phyloP scores from a whole-genome alignment of 2,888 invertebrate species.

The Oasisia sp. region DNA sequence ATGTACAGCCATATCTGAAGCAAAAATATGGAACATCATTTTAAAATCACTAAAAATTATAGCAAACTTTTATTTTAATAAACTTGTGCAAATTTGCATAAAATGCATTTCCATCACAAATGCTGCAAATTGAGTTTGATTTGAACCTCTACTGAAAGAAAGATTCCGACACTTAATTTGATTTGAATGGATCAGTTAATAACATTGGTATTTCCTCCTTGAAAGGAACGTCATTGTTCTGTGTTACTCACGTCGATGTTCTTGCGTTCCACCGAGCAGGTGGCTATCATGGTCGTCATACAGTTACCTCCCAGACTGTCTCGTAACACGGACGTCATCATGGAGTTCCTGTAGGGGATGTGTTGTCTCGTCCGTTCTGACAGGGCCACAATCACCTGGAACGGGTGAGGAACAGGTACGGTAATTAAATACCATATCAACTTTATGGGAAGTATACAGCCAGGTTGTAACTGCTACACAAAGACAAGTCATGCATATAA shows the following conservation, averaged over 20 bases:
- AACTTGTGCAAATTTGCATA: no score
- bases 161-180: neutral
- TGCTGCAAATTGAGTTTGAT: neutral
- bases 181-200: neutral
- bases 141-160: neutral
- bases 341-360: conserved; percentile 66
- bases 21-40: no score
- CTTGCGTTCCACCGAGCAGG: conserved; percentile 62
- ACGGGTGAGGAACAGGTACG: no score
- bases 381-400: conserved; percentile 63
- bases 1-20: neutral
- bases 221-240: neutral
- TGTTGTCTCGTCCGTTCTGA: conserved; percentile 63
- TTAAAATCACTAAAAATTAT: no score
- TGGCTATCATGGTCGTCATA: conserved; percentile 67
- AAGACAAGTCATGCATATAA: no score
- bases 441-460: no score
- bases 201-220: neutral
- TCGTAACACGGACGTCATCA: conserved; percentile 66
- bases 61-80: no score
- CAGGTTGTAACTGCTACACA: no score
- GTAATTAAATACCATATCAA: no score
- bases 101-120: no score
- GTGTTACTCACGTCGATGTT: conserved; percentile 61
- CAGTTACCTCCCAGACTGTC: conserved; percentile 67